Evolutionary conservation across 2,888 invertebrate genomes (phyloP).

Genomic region (Pheosia gnoma): DNA sequence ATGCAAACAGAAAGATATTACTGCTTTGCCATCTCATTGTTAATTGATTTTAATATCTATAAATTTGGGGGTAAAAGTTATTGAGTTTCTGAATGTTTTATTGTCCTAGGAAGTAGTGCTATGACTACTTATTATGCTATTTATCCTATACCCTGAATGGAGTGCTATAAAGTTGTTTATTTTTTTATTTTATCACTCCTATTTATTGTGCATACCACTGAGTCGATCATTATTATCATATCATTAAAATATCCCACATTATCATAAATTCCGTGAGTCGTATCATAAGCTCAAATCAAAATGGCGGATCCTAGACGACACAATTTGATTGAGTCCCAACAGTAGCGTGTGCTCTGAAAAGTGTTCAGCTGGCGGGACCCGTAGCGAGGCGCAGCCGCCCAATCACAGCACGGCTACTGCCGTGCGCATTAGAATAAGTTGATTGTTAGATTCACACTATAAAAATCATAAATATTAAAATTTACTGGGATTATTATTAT

Average conservation of each 20-base stretch:
- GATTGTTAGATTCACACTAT: neutral
- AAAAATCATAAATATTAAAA: neutral
- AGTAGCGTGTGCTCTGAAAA: constrained; percentile 34
- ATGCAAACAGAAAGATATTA: neutral
- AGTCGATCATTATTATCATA: neutral
- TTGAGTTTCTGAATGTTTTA: too few species aligned
- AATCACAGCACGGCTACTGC: constrained; percentile 36
- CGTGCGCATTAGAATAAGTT: neutral
- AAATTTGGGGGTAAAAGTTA: too few species aligned
- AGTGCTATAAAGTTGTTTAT: neutral
- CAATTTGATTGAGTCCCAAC: constrained; percentile 34
- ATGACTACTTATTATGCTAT: too few species aligned
- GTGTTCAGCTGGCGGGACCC: constrained; percentile 42
- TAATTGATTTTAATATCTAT: neutral
- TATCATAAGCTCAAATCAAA: constrained; percentile 41
- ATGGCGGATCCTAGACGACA: constrained; percentile 52
- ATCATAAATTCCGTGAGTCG: constrained; percentile 18
- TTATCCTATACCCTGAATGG: neutral
- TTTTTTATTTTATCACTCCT: neutral
- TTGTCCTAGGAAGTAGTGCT: too few species aligned
- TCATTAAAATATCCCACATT: constrained; percentile 5
- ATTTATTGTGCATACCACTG: neutral
- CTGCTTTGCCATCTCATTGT: neutral
- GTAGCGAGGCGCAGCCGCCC: constrained; percentile 36
- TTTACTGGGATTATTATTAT: neutral